Base-by-base conservation (phyloP, 2,797 vertebrate species). In the Phoeniculus purpureus region DNA sequence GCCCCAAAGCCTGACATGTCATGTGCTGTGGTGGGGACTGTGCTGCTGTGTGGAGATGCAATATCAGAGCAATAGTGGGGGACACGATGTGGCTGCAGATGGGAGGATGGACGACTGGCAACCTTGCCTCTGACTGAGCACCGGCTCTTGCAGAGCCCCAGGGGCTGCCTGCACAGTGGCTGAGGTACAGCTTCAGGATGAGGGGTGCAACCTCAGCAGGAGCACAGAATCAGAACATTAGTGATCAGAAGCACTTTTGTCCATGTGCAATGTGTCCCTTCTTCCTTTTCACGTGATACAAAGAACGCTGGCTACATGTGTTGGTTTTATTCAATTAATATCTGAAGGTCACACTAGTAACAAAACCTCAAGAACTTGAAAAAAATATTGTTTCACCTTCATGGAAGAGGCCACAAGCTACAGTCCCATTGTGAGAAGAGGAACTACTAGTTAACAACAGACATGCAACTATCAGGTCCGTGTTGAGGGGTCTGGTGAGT, bases 1-100 rank as follows among this genome's bases (percentile, higher is more conserved):
- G 19, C 9, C 55, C 45, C 45, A 50, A 70, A 67, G 58, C 51
- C n/a, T 31, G n/a, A 59, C 0, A 8, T 0, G 1, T 0, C 0
- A 19, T 10, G 9, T 54, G 43, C 55, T 60, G 26, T 0, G 0
- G 13, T 5, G 2, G 45, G 48, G 29, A 48, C 34, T 34, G 15
- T 70, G 68, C 51, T 43, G 37, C 43, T 72, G 40, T 6, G 4
- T 17, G 14, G 7, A 31, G 5, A 10, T 10, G 19, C 1, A 3
- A 43, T 34, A 4, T 0, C 6, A 54, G 23, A 60, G 19, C 1
- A 10, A 29, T 8, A 13, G 26, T 1, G 4, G 16, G 68, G 32
- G 26, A 89, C 51, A 9, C 0, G 0, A 17, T 6, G 11, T 2
- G 11, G 55, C 27, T 32, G 26, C 6, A 45, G 47, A 71, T 13